Evolutionary conservation across 2,888 invertebrate species (phyloP).

Genomic region (Syrphus vitripennis): DNA sequence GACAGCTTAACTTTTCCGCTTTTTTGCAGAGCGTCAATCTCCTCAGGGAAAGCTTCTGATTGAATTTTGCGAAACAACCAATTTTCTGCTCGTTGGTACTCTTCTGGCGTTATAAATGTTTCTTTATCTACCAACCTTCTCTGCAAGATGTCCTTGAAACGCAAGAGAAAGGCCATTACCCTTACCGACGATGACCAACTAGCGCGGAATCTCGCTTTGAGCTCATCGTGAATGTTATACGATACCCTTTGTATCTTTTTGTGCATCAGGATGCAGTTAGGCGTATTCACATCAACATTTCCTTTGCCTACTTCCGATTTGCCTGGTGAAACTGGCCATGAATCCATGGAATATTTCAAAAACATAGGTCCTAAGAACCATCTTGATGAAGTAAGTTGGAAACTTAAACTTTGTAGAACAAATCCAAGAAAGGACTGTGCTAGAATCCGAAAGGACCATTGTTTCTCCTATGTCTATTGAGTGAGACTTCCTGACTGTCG

Average conservation of each 20-base stretch:
- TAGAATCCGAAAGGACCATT: background rate
- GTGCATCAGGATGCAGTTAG: background rate
- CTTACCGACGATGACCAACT: no score
- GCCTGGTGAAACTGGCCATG: conserved; percentile 18
- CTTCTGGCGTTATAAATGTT: no score
- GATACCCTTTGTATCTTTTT: background rate
- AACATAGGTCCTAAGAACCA: conserved; percentile 24
- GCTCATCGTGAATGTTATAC: background rate
- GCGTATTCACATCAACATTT: background rate
- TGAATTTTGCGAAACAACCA: background rate
- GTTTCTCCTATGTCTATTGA: background rate
- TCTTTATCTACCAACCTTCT: no score
- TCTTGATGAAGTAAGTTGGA: background rate
- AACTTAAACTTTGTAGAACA: background rate
- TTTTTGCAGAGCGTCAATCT: background rate
- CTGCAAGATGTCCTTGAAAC: no score
- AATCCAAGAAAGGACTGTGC: background rate
- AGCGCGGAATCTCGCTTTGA: background rate
- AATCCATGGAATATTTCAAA: background rate
- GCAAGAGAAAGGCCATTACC: no score
- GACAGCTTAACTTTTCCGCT: background rate
- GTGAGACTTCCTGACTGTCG: background rate
- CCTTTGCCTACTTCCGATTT: background rate
- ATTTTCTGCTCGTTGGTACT: background rate
- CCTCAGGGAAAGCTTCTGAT: background rate